These are phyloP conservation scores for Zhuqinia jingwanae DNA, from an alignment of 2,888 invertebrate genomes.

Conservation along the genomic window DNA sequence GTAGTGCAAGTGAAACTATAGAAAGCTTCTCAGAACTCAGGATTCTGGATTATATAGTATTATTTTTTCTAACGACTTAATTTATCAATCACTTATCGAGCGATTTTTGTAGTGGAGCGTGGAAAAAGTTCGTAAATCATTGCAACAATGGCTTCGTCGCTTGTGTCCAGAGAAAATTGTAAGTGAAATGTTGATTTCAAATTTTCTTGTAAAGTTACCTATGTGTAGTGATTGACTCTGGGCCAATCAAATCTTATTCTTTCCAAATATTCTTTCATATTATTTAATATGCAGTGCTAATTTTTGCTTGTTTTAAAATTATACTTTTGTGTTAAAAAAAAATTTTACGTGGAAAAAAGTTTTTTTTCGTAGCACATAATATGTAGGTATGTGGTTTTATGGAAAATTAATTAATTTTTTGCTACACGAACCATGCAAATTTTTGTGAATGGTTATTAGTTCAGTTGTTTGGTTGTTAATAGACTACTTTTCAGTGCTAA, in stretches of 20 bases:
- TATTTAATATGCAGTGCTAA: too few relatives aligned
- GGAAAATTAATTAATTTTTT: too few relatives aligned
- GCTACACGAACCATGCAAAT: too few relatives aligned
- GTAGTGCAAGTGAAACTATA: constrained; percentile 62
- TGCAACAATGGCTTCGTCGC: constrained; percentile 63
- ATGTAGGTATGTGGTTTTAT: too few relatives aligned
- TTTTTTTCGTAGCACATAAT: too few relatives aligned
- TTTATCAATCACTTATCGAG: constrained; percentile 57
- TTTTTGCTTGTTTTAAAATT: too few relatives aligned
- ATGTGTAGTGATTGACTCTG: background rate
- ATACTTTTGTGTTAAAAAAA: too few relatives aligned
- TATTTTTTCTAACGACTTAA: constrained; percentile 57
- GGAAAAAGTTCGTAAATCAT: constrained; percentile 38
- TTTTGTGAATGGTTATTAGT: too few relatives aligned
- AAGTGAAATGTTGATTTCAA: constrained; percentile 46
- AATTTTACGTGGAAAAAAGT: too few relatives aligned
- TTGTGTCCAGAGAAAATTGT: constrained; percentile 71
- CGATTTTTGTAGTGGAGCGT: constrained; percentile 48
- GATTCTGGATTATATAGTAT: constrained; percentile 31
- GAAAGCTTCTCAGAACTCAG: constrained; percentile 34
- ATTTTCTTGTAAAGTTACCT: background rate
- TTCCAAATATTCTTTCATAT: too few relatives aligned
- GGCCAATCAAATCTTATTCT: background rate
- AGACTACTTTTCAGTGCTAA: too few relatives aligned
- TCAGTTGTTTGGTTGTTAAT: too few relatives aligned